Percentiles rank a stretch among this genome's conserved stretches.
Evolutionary conservation across 2,113 vertebrate genomes (phyloP).

Genomic region (Syrmaticus mikado): DNA sequence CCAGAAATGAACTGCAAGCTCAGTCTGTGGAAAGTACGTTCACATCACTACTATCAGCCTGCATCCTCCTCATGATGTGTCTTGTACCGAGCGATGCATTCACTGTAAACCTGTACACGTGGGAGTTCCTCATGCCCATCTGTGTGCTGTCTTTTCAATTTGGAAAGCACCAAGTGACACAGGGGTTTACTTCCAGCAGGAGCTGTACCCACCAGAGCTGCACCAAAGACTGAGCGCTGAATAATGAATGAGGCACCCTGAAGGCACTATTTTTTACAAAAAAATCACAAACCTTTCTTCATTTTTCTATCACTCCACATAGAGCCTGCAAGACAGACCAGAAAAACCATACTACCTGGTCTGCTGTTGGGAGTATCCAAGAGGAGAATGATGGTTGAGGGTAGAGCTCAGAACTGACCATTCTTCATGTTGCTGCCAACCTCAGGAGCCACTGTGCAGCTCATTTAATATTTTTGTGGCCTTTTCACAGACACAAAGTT

Average conservation of each 20-base stretch:
- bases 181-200: background rate
- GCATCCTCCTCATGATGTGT: background rate
- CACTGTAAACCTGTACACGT: background rate
- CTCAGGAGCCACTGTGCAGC: background rate
- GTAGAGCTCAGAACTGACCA: background rate
- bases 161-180: background rate
- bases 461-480: background rate
- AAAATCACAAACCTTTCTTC: conserved; percentile 24
- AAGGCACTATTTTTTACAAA: background rate
- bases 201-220: background rate
- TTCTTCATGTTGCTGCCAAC: background rate
- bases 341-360: background rate
- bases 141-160: background rate
- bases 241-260: accelerated
- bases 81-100: background rate
- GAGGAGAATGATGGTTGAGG: background rate
- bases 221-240: background rate
- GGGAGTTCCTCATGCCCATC: background rate
- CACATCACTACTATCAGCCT: background rate
- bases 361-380: background rate
- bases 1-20: background rate
- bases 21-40: background rate
- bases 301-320: conserved; percentile 48
- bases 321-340: conserved; percentile 10
- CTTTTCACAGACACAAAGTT: background rate